Percentiles rank a stretch among this genome's conserved stretches.
Evolutionary conservation across 2,113 vertebrate species (phyloP).

Genomic region (Sebastes schlegelii): DNA sequence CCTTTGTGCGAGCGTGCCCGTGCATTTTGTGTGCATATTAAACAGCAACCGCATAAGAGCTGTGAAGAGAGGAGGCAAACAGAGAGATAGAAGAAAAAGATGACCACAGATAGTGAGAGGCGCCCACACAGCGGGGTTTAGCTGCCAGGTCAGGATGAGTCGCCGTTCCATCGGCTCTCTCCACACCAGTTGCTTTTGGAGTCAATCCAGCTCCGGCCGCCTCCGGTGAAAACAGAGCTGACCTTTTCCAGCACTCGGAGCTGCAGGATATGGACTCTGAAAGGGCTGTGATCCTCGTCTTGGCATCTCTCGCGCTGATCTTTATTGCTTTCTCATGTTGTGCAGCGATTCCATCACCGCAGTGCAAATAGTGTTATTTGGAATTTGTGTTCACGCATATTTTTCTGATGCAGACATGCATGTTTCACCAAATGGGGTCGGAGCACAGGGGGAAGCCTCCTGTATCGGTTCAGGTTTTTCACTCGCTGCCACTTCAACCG

Average conservation of each 20-base stretch:
- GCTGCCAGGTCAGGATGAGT: slow-evolving; percentile 52
- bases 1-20: slow-evolving; percentile 40
- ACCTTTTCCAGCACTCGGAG: slow-evolving; percentile 69
- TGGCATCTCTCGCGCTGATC: slow-evolving; percentile 56
- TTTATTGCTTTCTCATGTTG: slow-evolving; percentile 58
- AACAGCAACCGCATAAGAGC: slow-evolving; percentile 24
- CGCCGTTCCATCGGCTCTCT: slow-evolving; percentile 44
- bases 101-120: slow-evolving; percentile 41
- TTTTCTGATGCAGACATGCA: slow-evolving; percentile 27
- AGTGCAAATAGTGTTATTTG: slow-evolving; percentile 23
- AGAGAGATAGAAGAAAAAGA: slow-evolving; percentile 17
- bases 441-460: neutral
- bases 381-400: slow-evolving; percentile 18
- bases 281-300: slow-evolving; percentile 65
- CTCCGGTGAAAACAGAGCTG: slow-evolving; percentile 64
- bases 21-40: slow-evolving; percentile 59
- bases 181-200: slow-evolving; percentile 67
- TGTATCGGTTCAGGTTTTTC: slow-evolving; percentile 25
- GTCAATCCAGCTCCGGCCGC: slow-evolving; percentile 51
- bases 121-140: slow-evolving; percentile 40
- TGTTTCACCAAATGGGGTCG: slow-evolving; percentile 22
- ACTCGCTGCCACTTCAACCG: slow-evolving; percentile 11
- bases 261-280: slow-evolving; percentile 63
- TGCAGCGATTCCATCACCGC: slow-evolving; percentile 26
- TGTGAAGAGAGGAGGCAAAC: slow-evolving; percentile 26